phyloP scores from a whole-genome alignment of 1,140 invertebrate species.

The Heliconius nattereri region DNA sequence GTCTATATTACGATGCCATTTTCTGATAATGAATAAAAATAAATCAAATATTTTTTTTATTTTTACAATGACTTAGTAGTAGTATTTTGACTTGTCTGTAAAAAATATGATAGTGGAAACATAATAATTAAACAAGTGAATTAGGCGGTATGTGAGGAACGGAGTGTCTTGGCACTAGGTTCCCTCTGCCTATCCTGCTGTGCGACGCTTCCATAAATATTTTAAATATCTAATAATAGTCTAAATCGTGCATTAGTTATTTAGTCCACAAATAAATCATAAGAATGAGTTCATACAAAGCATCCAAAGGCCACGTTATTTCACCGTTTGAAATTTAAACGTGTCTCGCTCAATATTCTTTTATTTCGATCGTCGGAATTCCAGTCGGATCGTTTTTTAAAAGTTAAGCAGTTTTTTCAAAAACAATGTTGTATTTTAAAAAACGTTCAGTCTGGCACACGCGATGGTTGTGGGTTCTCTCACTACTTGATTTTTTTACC shows the following conservation, averaged over 20 bases:
- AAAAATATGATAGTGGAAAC: no score
- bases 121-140: no score
- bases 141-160: no score
- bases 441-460: not conserved
- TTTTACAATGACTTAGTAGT: no score
- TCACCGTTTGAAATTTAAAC: conserved; percentile 7
- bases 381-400: not conserved
- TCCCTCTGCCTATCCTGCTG: no score
- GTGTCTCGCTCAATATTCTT: not conserved
- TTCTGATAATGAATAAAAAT: no score
- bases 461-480: not conserved
- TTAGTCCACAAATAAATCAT: conserved; percentile 14
- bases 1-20: no score
- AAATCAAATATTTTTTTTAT: no score
- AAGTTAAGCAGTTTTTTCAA: not conserved
- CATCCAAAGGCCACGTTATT: conserved; percentile 6
- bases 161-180: no score
- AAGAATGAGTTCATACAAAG: conserved; percentile 6
- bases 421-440: not conserved
- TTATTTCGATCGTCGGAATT: conserved; percentile 12
- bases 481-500: not conserved
- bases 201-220: not conserved
- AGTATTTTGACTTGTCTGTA: no score
- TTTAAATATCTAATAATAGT: conserved; percentile 10
- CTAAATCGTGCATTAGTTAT: conserved; percentile 9